phyloP scores from a whole-genome alignment of 2,113 vertebrate genomes.

The Melospiza melodia region DNA sequence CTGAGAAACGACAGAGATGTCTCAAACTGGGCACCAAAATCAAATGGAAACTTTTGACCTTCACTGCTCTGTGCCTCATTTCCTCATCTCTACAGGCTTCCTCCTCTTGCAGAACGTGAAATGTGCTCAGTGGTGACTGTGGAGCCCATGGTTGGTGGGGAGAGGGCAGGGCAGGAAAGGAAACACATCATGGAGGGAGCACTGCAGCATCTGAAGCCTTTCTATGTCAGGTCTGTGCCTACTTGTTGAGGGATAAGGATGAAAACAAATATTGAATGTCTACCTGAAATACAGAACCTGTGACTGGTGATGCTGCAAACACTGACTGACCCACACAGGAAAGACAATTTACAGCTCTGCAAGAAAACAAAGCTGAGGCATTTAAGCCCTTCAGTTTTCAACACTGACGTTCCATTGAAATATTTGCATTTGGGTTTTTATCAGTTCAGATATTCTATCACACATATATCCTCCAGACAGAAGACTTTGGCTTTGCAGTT shows the following conservation, averaged over 20 bases:
- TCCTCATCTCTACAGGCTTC: constrained; percentile 7
- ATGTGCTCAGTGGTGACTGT: background rate
- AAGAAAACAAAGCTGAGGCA: background rate
- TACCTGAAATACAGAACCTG: background rate
- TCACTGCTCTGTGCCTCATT: constrained; percentile 28
- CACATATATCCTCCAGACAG: background rate
- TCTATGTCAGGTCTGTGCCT: background rate
- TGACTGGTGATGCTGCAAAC: background rate
- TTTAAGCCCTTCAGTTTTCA: background rate
- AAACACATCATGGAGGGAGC: background rate
- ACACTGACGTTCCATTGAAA: background rate
- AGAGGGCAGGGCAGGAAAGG: background rate
- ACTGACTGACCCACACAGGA: background rate
- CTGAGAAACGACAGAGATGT: background rate
- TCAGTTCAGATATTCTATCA: background rate
- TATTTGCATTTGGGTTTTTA: background rate
- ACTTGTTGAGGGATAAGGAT: background rate
- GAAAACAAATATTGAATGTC: background rate
- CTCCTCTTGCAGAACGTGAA: background rate
- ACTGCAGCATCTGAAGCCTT: background rate
- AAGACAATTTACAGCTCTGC: background rate
- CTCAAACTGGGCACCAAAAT: constrained; percentile 13
- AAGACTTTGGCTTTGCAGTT: background rate
- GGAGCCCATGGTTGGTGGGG: accelerated
- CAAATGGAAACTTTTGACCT: constrained; percentile 59